Evolutionary conservation across 2,888 invertebrate species (phyloP), one percentile per base, ranked within the genome.

Genomic region (Holacanthella duospinosa): DNA sequence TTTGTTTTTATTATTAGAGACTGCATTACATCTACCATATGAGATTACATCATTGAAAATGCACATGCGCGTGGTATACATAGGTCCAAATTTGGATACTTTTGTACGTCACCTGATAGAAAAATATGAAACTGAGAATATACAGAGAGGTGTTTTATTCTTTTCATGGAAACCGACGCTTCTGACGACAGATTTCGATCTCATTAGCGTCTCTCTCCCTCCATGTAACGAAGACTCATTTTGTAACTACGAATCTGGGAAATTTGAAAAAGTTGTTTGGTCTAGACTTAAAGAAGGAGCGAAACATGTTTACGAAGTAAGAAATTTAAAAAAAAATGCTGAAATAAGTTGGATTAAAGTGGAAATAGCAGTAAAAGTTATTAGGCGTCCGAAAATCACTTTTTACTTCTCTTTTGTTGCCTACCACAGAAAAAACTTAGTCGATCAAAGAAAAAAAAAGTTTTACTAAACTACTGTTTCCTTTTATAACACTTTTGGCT

Each of bases 171-270:
- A 82, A 12, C 87, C 88, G 0, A 85, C 77, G 66, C 71, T 75
- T 1, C 70, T 80, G 24, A 78, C 79, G 6, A 75, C 77, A 12
- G 69, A 68, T 43, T 55, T 62, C 55, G 66, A 69, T 53, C 57
- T 69, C 48, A 65, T 68, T 72, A 48, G 75, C 27, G 81, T 89
- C 0, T 78, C 80, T 19, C 84, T 88, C 76, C 86, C 86, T 1
- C 78, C 81, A 29, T 87, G 87, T 74, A 81, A 83, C 65, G 63
- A 72, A 75, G 60, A 75, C 77, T 70, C 75, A 43, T 70, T 66
- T 55, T 88, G 87, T 75, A 82, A 82, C 73, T 88, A 88, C 75
- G 86, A 87, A 70, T 79, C 85, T 61, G 84, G 83, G 65, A 81
- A 85, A 58, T 77, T 87, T 58, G 80, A 84, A 9, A 89, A 89